Evolutionary conservation across 2,888 invertebrate species (phyloP), one percentile per base, ranked within the genome.

Genomic region (Orchesellides sinensis): DNA sequence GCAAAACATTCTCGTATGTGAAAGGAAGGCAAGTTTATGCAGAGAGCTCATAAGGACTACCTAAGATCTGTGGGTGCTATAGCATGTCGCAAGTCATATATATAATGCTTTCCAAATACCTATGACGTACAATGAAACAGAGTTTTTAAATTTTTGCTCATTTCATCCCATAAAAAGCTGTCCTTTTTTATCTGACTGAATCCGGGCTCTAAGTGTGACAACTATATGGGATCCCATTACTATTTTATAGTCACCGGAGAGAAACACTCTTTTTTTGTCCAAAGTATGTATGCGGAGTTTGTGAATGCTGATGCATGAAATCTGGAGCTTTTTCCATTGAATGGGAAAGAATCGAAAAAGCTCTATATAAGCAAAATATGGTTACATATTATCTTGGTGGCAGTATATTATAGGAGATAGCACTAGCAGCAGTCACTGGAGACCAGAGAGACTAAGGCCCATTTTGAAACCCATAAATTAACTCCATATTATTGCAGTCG

Each of bases 401-500:
- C 56, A 5, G 59, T 27, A 12, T 8, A 25, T 49, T n/a, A 23
- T 17, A 59, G 25, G 59, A 23, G 21, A 23, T 3, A 27, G 27
- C n/a, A n/a, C n/a, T 12, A 23, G 27, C 27, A 27, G 27, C 27
- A 59, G 27, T 14, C 27, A 59, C 27, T 27, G 59, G 27, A 25
- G 23, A 1, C 2, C 14, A 27, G 27, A 25, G 25, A 56, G 29
- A 10, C n/a, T n/a, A 59, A 59, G 17, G 27, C n/a, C 29, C 61
- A 63, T 63, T 63, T 45, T 40, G 40, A 63, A 63, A 45, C 40
- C 63, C 40, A 63, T 63, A 63, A 63, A 63, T 63, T 63, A 63
- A 63, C 63, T 23, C n/a, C 63, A 63, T 63, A 56, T 56, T 61
- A 61, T 56, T 27, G 6, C 35, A 61, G 61, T 61, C 35, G 35